Evolutionary conservation across 2,113 vertebrate species (phyloP).

Genomic region (Desmodus rotundus): DNA sequence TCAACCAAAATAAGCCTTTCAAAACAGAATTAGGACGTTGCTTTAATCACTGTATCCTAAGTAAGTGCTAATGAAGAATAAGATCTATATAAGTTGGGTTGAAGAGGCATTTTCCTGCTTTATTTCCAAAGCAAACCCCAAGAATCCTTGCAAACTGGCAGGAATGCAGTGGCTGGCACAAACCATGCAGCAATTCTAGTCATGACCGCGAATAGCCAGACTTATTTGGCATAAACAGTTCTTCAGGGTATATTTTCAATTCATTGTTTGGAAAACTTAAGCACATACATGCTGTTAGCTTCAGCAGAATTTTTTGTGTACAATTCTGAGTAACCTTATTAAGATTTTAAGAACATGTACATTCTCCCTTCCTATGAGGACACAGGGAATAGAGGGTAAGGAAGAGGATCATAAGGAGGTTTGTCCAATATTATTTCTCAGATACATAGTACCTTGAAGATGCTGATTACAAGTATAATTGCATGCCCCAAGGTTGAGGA

Average conservation of each 20-base stretch:
- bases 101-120: slow-evolving; percentile 26
- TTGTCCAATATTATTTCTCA: background rate
- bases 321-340: slow-evolving; percentile 29
- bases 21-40: slow-evolving; percentile 1
- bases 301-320: slow-evolving; percentile 19
- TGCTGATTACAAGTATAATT: background rate
- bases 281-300: slow-evolving; percentile 39
- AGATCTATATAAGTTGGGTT: background rate
- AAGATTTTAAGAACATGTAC: background rate
- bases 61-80: slow-evolving; percentile 4
- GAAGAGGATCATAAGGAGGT: background rate
- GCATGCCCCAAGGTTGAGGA: background rate
- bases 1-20: slow-evolving; percentile 15
- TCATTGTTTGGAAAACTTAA: slow-evolving; percentile 71
- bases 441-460: background rate
- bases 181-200: background rate
- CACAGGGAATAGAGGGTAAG: background rate
- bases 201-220: slow-evolving; percentile 39
- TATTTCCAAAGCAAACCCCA: slow-evolving; percentile 27
- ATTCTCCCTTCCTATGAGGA: background rate
- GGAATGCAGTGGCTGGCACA: slow-evolving; percentile 25
- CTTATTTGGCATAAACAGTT: slow-evolving; percentile 56
- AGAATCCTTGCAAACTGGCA: slow-evolving; percentile 43
- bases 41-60: background rate
- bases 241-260: slow-evolving; percentile 60